Conservation (phyloP, 2,888 invertebrate genomes). For the Hipparchia sbordonii region DNA sequence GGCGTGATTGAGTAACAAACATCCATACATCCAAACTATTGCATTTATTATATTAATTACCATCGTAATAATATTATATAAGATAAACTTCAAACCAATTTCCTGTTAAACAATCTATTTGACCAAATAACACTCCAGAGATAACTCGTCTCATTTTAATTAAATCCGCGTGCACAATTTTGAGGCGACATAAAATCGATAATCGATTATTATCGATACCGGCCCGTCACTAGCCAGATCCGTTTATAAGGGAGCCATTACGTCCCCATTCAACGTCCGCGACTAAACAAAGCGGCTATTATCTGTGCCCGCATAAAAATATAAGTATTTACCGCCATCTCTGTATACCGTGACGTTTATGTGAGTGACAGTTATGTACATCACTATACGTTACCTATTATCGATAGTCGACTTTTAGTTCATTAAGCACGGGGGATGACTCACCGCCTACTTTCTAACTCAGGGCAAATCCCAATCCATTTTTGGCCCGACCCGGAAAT, state of each 20-base stretch:
- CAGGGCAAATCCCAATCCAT: too few species aligned
- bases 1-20: too few species aligned
- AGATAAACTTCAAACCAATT: slow-evolving; percentile 5
- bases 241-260: slow-evolving; percentile 50
- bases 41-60: not conserved
- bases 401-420: slow-evolving; percentile 8
- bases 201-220: slow-evolving; percentile 38
- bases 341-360: slow-evolving; percentile 33
- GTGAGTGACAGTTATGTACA: slow-evolving; percentile 8
- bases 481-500: too few species aligned
- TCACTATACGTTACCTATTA: not conserved
- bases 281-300: slow-evolving; percentile 54
- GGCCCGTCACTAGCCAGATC: slow-evolving; percentile 49
- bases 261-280: slow-evolving; percentile 49
- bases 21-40: too few species aligned
- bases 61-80: not conserved
- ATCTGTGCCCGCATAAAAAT: slow-evolving; percentile 61
- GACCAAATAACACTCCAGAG: slow-evolving; percentile 14
- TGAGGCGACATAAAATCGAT: slow-evolving; percentile 45
- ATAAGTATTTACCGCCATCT: slow-evolving; percentile 49
- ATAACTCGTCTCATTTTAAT: slow-evolving; percentile 16
- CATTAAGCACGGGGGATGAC: not conserved
- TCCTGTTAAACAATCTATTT: slow-evolving; percentile 17
- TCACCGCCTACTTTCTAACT: too few species aligned
- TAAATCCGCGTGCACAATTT: slow-evolving; percentile 22